Percentiles rank a stretch among this genome's conserved stretches.
These are phyloP conservation scores for Drosophila ogumai DNA, from an alignment of 1,140 invertebrate species.

Conservation along the genomic window DNA sequence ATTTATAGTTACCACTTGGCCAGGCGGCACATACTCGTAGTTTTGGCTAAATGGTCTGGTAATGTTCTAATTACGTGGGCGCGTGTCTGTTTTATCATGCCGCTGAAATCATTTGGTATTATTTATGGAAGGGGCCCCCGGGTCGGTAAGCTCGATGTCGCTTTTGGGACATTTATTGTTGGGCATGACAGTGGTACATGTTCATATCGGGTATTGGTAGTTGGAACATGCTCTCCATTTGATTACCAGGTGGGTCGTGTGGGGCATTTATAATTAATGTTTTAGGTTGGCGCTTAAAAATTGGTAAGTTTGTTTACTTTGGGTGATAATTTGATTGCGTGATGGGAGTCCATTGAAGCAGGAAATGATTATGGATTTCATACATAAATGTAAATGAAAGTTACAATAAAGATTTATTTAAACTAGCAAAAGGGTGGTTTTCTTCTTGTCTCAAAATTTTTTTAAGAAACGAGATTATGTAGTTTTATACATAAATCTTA, in stretches of 20 bases:
- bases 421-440: too few species aligned
- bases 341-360: not conserved
- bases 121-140: conserved; percentile 43
- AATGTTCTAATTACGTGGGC: conserved; percentile 83
- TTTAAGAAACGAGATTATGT: too few species aligned
- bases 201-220: conserved; percentile 40
- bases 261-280: conserved; percentile 54
- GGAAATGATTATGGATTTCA: not conserved
- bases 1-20: conserved; percentile 46
- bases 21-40: conserved; percentile 36
- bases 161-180: conserved; percentile 42
- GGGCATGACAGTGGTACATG: conserved; percentile 31
- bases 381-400: not conserved
- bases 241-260: conserved; percentile 57
- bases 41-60: conserved; percentile 69
- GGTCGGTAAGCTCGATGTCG: conserved; percentile 12
- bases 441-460: too few species aligned
- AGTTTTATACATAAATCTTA: too few species aligned
- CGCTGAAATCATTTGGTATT: conserved; percentile 57
- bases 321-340: conserved; percentile 1
- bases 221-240: conserved; percentile 67
- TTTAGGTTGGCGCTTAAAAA: conserved; percentile 5
- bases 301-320: not conserved
- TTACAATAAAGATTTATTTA: not conserved
- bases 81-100: conserved; percentile 74